Conservation (phyloP, 2,113 vertebrate genomes). For the Marcusenius ussheri region DNA sequence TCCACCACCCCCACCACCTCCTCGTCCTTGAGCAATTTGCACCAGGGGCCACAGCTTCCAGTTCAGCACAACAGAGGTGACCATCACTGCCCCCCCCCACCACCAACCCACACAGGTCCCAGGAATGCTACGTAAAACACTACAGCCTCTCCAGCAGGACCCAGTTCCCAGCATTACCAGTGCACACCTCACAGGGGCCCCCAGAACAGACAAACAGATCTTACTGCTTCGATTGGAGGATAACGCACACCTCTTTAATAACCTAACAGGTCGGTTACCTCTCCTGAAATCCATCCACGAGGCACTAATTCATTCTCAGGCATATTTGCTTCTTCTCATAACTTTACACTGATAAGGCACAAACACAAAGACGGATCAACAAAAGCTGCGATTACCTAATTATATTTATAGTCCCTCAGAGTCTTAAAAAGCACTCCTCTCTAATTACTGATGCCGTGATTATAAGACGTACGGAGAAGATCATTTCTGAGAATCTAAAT, state of each 20-base stretch:
- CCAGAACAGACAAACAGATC: neutral
- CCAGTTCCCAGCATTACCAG: neutral
- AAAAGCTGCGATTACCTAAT: conserved; percentile 70
- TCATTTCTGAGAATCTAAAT: conserved; percentile 55
- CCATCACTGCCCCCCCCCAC: neutral
- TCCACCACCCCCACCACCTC: neutral
- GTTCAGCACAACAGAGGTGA: neutral
- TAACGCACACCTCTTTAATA: neutral
- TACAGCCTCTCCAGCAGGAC: neutral
- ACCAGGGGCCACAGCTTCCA: neutral
- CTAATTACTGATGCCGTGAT: conserved; percentile 58
- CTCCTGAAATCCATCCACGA: neutral
- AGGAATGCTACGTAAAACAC: neutral
- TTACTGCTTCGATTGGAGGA: neutral
- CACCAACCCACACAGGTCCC: neutral
- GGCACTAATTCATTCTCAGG: neutral
- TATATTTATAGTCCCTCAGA: conserved; percentile 63
- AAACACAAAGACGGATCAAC: conserved; percentile 21
- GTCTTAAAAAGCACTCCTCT: conserved; percentile 50
- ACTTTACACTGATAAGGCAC: conserved; percentile 20
- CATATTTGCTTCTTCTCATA: neutral
- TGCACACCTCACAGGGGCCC: neutral
- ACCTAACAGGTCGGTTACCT: neutral
- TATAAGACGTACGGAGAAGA: conserved; percentile 47
- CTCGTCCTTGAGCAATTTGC: neutral